Percentiles rank a stretch among this genome's conserved stretches.
These are phyloP conservation scores for Stenchaetothrips biformis DNA, from an alignment of 2,888 invertebrate species.

Conservation along the genomic window DNA sequence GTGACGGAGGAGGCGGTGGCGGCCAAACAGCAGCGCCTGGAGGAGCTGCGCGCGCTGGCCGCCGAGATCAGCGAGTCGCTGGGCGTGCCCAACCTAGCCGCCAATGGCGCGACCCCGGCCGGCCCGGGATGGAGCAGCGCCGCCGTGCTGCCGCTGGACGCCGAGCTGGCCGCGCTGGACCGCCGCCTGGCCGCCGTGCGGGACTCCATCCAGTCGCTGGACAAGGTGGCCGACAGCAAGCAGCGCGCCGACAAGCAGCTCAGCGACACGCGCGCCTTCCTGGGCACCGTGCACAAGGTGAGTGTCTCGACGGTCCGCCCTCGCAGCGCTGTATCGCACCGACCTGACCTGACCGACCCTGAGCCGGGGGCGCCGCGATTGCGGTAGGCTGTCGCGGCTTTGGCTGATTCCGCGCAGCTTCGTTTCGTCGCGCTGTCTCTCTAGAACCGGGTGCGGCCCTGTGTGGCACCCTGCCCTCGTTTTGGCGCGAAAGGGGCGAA, in stretches of 20 bases:
- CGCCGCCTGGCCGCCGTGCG: conserved; percentile 69
- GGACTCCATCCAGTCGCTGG: conserved; percentile 66
- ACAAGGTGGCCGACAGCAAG: conserved; percentile 72
- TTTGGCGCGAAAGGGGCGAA: too few species aligned
- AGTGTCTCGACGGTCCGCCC: conserved; percentile 39
- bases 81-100: conserved; percentile 50
- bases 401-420: too few species aligned
- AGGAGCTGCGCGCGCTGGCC: conserved; percentile 68
- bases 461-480: too few species aligned
- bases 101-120: background rate
- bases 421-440: too few species aligned
- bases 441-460: too few species aligned
- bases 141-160: conserved; percentile 51
- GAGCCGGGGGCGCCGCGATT: too few species aligned
- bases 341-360: too few species aligned
- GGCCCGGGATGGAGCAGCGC: background rate
- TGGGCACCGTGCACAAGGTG: conserved; percentile 73
- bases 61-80: conserved; percentile 74
- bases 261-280: conserved; percentile 55
- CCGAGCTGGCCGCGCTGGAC: conserved; percentile 72
- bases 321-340: too few species aligned
- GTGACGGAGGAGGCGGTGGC: conserved; percentile 71
- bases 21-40: conserved; percentile 46
- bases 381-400: too few species aligned
- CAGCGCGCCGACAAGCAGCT: conserved; percentile 51